Evolutionary conservation across 2,797 vertebrate genomes (phyloP), one percentile per base, ranked within the genome.

Genomic region (Enteromius viviparus): DNA sequence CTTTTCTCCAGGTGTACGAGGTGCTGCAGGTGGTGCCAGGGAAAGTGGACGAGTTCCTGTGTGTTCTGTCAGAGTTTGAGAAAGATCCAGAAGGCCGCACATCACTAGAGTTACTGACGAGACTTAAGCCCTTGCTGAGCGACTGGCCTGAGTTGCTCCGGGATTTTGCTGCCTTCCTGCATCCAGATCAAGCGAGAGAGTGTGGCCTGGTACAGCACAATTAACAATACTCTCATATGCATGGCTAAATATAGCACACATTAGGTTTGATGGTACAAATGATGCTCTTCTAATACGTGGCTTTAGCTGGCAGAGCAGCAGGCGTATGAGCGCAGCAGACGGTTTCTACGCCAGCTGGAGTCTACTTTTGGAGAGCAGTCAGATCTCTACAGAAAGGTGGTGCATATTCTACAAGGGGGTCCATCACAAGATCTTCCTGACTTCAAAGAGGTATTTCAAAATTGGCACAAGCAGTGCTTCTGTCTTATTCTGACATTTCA

Each of bases 81-180:
- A 93, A 90, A 0, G 62, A 89, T 12, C 32, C 92, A 0, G 90
- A 90, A 75, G 90, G 87, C 37, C 85, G 89, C 7, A 95, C 93
- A 0, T 93, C 94, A 0, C 93, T 96, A 74, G 92, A 94, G 21
- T 93, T 97, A 19, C 96, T 94, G 0, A 75, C 58, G 47, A 91
- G 92, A 0, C 91, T 98, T 11, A 93, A 90, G 45, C 49, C 78
- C 0, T 82, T 97, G 1, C 81, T 99, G 79, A 89, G 53, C 0
- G 94, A 95, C 0, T 98, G 96, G 95, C 97, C 97, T 0, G 96
- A 97, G 90, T 88, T 99, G 45, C 92, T 98, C 11, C 91, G 92
- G 1, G 97, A 98, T 83, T 98, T 97, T 2, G 96, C 97, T 0
- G 97, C 96, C n/a, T 99, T 99, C 83, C 92, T 99, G 9, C 88